phyloP scores from a whole-genome alignment of 2,113 vertebrate genomes.

The Probosciger aterrimus region DNA sequence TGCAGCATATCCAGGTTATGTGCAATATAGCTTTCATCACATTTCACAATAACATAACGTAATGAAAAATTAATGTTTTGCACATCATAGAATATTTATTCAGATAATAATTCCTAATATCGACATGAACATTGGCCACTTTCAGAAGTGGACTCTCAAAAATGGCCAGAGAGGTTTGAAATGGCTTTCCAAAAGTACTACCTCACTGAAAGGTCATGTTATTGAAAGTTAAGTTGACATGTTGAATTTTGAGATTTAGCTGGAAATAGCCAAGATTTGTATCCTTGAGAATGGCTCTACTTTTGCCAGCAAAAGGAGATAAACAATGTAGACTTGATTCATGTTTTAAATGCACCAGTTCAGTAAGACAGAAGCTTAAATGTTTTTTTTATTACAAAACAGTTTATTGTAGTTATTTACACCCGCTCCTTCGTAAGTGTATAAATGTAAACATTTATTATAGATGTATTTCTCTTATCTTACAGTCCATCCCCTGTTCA shows the following conservation, averaged over 20 bases:
- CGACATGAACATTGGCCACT: rapidly evolving
- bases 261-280: background rate
- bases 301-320: background rate
- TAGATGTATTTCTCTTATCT: conserved; percentile 66
- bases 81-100: background rate
- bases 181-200: background rate
- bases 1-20: background rate
- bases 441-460: conserved; percentile 82
- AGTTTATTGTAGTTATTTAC: conserved; percentile 78
- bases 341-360: background rate
- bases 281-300: background rate
- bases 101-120: background rate
- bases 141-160: background rate
- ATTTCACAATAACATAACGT: rapidly evolving
- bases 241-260: background rate
- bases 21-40: rapidly evolving
- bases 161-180: background rate
- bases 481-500: conserved; percentile 62
- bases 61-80: background rate
- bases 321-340: rapidly evolving
- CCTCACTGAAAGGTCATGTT: background rate
- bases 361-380: background rate
- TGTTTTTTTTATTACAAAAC: conserved; percentile 65
- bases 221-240: rapidly evolving
- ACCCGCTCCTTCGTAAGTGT: conserved; percentile 66